These are phyloP conservation scores for Nipponacmea schrenckii DNA, from an alignment of 2,888 invertebrate species.

Conservation along the genomic window DNA sequence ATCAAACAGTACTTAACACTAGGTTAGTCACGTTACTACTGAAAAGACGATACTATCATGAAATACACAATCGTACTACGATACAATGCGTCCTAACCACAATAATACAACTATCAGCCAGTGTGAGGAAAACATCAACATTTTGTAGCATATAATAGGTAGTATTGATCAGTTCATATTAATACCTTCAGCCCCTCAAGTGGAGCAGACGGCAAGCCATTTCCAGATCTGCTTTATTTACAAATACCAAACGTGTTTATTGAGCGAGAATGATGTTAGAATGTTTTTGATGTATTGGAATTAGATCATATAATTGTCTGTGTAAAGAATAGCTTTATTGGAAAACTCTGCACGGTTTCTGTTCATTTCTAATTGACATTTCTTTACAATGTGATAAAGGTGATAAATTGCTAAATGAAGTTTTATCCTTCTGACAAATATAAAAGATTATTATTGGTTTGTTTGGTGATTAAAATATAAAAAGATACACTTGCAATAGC, in stretches of 20 bases:
- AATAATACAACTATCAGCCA: neutral
- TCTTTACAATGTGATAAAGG: neutral
- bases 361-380: neutral
- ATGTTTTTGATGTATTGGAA: no score
- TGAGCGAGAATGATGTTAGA: no score
- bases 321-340: neutral
- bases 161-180: neutral
- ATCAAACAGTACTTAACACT: neutral
- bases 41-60: neutral
- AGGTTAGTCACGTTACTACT: neutral
- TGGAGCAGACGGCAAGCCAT: neutral
- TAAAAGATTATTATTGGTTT: no score
- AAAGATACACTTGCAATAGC: no score
- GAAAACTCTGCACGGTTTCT: neutral
- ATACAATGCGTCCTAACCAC: neutral
- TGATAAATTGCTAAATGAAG: no score
- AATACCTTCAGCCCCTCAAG: neutral
- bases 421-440: no score
- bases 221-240: neutral
- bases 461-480: no score
- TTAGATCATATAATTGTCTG: no score
- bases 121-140: constrained; percentile 5
- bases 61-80: neutral
- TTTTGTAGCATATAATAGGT: constrained; percentile 1
- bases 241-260: neutral